These are phyloP conservation scores for Poecilia picta DNA, from an alignment of 2,797 vertebrate genomes.

Conservation along the genomic window DNA sequence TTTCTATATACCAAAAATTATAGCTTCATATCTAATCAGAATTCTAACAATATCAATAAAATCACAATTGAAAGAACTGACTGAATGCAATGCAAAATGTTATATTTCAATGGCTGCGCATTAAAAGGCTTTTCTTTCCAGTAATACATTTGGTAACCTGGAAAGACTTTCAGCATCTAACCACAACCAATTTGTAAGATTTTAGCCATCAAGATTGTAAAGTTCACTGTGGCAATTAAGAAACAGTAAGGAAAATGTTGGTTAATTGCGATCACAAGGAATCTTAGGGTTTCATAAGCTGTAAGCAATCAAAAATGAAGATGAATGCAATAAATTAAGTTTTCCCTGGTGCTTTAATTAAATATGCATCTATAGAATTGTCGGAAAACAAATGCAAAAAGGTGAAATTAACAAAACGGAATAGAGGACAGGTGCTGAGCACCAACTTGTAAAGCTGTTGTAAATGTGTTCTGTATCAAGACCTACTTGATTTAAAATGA, in stretches of 20 bases:
- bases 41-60: not conserved
- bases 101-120: not conserved
- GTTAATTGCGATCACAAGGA: not conserved
- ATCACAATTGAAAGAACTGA: not conserved
- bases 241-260: not conserved
- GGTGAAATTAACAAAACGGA: conserved; percentile 1
- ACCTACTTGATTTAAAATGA: conserved; percentile 31
- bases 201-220: not conserved
- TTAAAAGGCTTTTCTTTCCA: not conserved
- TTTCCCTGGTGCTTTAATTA: not conserved
- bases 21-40: not conserved
- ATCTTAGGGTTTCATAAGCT: not conserved
- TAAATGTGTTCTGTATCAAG: conserved; percentile 22
- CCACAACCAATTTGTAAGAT: not conserved
- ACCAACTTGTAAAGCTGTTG: conserved; percentile 22
- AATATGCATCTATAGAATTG: not conserved
- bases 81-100: not conserved
- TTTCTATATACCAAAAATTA: not conserved
- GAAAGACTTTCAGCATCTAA: not conserved
- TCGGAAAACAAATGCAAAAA: not conserved
- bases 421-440: conserved; percentile 6
- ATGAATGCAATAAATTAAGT: not conserved
- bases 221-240: not conserved
- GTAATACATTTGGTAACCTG: not conserved
- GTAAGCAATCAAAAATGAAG: not conserved